Evolutionary conservation across 53 echinoderm and acorn worm species (phyloP), one percentile per base, ranked within the genome.

Genomic region (Mesocentrotus franciscanus): DNA sequence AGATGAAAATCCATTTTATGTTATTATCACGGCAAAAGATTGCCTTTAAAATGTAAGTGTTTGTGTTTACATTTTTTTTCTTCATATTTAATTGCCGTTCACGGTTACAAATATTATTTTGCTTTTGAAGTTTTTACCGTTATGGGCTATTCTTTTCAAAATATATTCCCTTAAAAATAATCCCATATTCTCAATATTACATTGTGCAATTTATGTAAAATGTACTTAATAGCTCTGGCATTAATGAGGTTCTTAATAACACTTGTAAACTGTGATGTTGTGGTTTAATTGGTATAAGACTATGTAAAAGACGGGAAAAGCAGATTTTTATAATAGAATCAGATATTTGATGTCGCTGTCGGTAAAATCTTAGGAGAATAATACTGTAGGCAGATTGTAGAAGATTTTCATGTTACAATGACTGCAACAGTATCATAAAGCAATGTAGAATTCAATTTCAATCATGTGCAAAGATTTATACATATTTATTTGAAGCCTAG

Each of bases 391-490:
- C 8, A 36, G 17, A 81, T 36, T 81, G 16, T 7, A 81, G 3
- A 17, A 4, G 18, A 11, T 64, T 15, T 1, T 81, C 9, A 10
- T 74, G 74, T 74, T 74, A 30, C 32, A 32, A 22, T 72, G 13
- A 10, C 39, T 79, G 79, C 79, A 16, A 4, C 17, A 18, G 18
- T 18, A 81, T 39, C 9, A 39, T 81, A 87, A 87, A 87, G 87
- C 87, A 87, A 87, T 87, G 26, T 87, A 27, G 24, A 87, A 57
- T n/a, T 59, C 29, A 87, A 87, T 87, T n/a, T 59, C 29, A 87
- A 87, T 87, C 57, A 87, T 87, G 87, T 87, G 87, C 87, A 87
- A 87, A 87, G 58, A 57, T 87, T 57, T 27, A 87, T 58, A 12
- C 9, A 84, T 87, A 27, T 87, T n/a, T 58, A n/a, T 87, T 20